Evolutionary conservation across 1,140 invertebrate species (phyloP).

Genomic region (Aradophagus sp.): DNA sequence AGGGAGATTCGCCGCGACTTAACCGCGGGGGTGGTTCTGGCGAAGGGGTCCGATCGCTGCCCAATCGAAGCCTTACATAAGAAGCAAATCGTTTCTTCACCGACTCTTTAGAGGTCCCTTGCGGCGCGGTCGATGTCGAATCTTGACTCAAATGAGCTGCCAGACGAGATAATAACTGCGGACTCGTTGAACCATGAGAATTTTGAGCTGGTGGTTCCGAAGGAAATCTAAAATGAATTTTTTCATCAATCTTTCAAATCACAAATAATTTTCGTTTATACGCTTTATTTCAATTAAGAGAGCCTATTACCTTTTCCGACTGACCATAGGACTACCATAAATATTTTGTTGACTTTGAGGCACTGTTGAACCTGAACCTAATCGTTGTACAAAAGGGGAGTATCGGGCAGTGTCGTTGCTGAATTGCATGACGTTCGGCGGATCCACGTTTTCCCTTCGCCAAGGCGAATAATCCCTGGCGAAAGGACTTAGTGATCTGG

Average conservation of each 20-base stretch:
- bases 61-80: conserved; percentile 80
- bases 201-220: conserved; percentile 69
- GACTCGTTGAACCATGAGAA: conserved; percentile 67
- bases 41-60: conserved; percentile 74
- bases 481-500: conserved; percentile 71
- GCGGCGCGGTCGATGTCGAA: conserved; percentile 54
- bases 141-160: conserved; percentile 69
- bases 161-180: conserved; percentile 70
- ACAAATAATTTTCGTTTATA: too few relatives aligned
- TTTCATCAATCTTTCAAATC: too few relatives aligned
- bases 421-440: conserved; percentile 68
- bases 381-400: conserved; percentile 65
- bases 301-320: conserved; percentile 67
- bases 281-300: background rate
- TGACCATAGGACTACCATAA: conserved; percentile 72
- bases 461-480: conserved; percentile 72
- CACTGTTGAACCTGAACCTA: conserved; percentile 60
- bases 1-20: conserved; percentile 79
- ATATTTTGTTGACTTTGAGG: conserved; percentile 67
- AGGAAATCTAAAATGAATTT: conserved; percentile 64
- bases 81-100: conserved; percentile 82
- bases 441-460: conserved; percentile 73
- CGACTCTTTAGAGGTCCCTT: conserved; percentile 65
- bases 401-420: conserved; percentile 64
- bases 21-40: conserved; percentile 81